phyloP scores from a whole-genome alignment of 1,140 invertebrate genomes.

The Leptoteleia sp. region DNA sequence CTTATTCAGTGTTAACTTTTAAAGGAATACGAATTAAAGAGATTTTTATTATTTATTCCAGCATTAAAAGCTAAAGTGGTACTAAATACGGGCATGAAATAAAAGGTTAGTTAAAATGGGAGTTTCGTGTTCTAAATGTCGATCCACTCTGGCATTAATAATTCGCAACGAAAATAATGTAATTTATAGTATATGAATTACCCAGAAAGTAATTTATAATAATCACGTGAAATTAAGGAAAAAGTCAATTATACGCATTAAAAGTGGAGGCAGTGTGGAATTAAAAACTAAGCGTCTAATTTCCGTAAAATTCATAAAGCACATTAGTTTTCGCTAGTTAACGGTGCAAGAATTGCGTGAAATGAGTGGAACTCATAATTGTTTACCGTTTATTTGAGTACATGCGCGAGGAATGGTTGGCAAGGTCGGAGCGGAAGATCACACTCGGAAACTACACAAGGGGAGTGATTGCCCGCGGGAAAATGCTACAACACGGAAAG shows the following conservation, averaged over 20 bases:
- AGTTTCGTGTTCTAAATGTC: not conserved
- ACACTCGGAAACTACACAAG: slow-evolving; percentile 67
- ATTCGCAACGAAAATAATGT: not conserved
- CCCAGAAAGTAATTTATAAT: slow-evolving; percentile 16
- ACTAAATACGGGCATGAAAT: not conserved
- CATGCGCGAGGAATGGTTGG: slow-evolving; percentile 59
- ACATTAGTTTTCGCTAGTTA: slow-evolving; percentile 57
- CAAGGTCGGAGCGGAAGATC: slow-evolving; percentile 65
- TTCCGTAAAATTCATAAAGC: slow-evolving; percentile 44
- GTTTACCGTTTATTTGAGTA: slow-evolving; percentile 64
- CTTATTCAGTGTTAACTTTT: not conserved
- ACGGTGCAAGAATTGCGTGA: slow-evolving; percentile 53
- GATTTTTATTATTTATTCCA: slow-evolving; percentile 10
- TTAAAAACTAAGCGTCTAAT: slow-evolving; percentile 45
- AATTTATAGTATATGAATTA: slow-evolving; percentile 3
- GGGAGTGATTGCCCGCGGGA: slow-evolving; percentile 65
- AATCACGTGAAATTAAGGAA: slow-evolving; percentile 21
- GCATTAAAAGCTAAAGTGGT: slow-evolving; percentile 2
- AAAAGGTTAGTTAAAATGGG: not conserved
- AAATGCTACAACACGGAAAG: slow-evolving; percentile 64
- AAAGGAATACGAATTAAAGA: not conserved
- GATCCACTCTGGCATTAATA: not conserved
- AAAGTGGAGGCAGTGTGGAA: slow-evolving; percentile 6
- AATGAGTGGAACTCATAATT: slow-evolving; percentile 59
- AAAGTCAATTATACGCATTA: slow-evolving; percentile 34